Conservation (phyloP, 2,888 invertebrate species). For the Netelia melanura region DNA sequence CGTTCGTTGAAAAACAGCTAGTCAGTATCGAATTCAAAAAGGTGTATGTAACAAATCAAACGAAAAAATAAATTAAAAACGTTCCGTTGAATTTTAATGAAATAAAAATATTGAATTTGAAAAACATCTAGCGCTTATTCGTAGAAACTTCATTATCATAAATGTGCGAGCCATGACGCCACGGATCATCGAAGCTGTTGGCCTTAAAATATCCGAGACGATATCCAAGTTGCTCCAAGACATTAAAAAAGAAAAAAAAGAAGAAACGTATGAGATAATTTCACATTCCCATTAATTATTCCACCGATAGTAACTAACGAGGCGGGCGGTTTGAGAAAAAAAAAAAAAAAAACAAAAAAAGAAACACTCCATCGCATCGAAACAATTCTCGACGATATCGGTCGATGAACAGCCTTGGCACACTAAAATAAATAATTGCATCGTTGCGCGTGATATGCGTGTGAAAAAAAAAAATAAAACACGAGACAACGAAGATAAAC, state of each 20-base stretch:
- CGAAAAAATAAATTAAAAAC: not conserved
- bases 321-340: not conserved
- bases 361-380: not conserved
- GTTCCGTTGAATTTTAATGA: not conserved
- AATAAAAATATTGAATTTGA: not conserved
- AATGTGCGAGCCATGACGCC: conserved; percentile 2
- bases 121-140: not conserved
- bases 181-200: not conserved
- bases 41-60: too few species aligned
- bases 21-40: too few species aligned
- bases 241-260: too few species aligned
- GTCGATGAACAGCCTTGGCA: conserved; percentile 45
- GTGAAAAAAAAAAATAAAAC: conserved; percentile 14
- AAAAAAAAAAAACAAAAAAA: not conserved
- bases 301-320: too few species aligned
- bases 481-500: not conserved
- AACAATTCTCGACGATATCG: conserved; percentile 3
- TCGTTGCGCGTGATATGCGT: conserved; percentile 28
- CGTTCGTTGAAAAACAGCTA: too few species aligned
- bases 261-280: too few species aligned
- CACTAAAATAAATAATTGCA: conserved; percentile 50
- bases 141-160: conserved; percentile 20
- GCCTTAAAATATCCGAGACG: conserved; percentile 14
- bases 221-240: too few species aligned
- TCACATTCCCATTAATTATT: too few species aligned